A percentile compares a stretch with the other conserved stretches of the same genome.
phyloP scores from a whole-genome alignment of 2,113 vertebrate species.

The Corydoras maculifer region DNA sequence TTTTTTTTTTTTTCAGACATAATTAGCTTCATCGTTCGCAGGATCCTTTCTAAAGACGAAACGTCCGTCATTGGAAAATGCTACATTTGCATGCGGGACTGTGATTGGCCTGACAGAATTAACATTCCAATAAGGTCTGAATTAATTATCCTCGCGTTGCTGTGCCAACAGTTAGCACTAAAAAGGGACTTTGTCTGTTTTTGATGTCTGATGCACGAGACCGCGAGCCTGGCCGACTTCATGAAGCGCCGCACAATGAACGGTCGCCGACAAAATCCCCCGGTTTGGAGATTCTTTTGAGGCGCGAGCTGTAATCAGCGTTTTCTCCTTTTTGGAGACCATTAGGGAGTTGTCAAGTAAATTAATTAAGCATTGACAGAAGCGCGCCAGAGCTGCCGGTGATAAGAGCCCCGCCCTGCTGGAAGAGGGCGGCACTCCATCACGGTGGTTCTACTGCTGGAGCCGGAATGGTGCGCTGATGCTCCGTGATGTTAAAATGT shows the following conservation, averaged over 20 bases:
- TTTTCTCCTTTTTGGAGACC: constrained; percentile 33
- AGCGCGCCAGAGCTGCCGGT: constrained; percentile 37
- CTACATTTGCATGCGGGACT: constrained; percentile 55
- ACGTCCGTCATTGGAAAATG: constrained; percentile 65
- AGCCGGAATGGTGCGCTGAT: too few relatives aligned
- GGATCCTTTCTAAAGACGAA: constrained; percentile 33
- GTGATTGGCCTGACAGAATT: constrained; percentile 66
- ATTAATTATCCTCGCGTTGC: constrained; percentile 67
- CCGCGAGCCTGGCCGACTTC: constrained; percentile 46
- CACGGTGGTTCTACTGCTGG: too few relatives aligned
- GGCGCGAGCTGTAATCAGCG: constrained; percentile 28
- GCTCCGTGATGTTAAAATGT: too few relatives aligned
- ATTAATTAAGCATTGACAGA: constrained; percentile 49
- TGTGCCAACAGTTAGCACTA: constrained; percentile 72
- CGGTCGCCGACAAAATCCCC: constrained; percentile 9
- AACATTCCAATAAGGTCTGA: constrained; percentile 68
- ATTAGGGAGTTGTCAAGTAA: constrained; percentile 48
- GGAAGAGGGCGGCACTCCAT: too few relatives aligned
- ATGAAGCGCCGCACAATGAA: constrained; percentile 28
- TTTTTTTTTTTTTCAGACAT: constrained; percentile 23
- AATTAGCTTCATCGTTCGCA: constrained; percentile 30
- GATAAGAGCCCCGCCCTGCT: constrained; percentile 19
- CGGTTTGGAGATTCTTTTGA: constrained; percentile 6
- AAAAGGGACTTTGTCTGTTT: constrained; percentile 76
- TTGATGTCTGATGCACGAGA: constrained; percentile 62